Base-by-base conservation (phyloP, 2,888 invertebrate genomes). In the Aphodius granarius region DNA sequence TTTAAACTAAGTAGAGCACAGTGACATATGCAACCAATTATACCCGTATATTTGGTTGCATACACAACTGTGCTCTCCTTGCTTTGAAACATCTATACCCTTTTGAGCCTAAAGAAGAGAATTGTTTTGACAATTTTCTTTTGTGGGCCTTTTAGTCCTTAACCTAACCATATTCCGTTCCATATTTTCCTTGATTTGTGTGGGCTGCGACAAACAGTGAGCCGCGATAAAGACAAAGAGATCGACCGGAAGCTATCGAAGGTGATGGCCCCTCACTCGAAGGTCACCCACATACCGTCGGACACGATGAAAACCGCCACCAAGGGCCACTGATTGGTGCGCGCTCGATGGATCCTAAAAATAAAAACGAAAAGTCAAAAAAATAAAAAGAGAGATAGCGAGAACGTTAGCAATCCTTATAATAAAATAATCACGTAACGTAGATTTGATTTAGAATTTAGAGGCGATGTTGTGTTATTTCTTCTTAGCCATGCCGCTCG, bases 171-270 rank as follows among this genome's bases (percentile, higher is more conserved):
- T 18, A 15, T 16, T n/a, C 16, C 19, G 2, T 65, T 65, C 65
- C 65, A 18, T 65, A 18, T 65, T 65, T 15, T 65, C 65, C 65
- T n/a, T n/a, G n/a, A n/a, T n/a, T n/a, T n/a, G n/a, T 6, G 65
- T 16, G 6, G 16, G 6, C 3, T 65, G 13, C 16, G 19, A 18
- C 16, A 5, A 15, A 16, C 22, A 68, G 68, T 68, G 20, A 68
- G 68, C 16, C 85, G 86, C 82, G 85, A 85, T 82, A 85, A 84
- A 85, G 85, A 85, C 83, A 84, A 84, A 79, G 77, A 82, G 73
- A 84, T 85, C 78, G 86, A 85, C 81, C 84, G 84, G 83, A 85
- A 83, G 83, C 86, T 82, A 82, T 84, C 85, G 82, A 83, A 85
- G 82, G 85, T 85, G 84, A 84, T 85, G 81, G 85, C 84, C 81